Evolutionary conservation across 2,888 invertebrate species (phyloP).

Genomic region (Tetramorium bicarinatum): DNA sequence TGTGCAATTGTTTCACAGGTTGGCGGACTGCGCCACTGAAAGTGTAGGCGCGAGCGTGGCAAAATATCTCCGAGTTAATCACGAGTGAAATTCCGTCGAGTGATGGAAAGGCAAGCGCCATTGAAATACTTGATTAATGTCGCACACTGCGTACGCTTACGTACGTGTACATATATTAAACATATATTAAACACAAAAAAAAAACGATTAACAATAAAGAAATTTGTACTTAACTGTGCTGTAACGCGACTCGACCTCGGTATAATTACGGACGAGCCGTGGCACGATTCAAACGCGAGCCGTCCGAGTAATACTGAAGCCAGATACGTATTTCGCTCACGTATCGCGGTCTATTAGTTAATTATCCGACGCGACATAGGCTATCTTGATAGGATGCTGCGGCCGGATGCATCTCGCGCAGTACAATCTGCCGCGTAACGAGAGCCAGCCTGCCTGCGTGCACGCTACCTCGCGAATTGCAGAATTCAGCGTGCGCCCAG

Average conservation of each 20-base stretch:
- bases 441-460: conserved; percentile 36
- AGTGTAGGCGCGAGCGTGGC: conserved; percentile 1
- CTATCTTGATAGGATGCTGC: conserved; percentile 72
- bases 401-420: conserved; percentile 55
- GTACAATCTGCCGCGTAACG: conserved; percentile 71
- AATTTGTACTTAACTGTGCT: conserved; percentile 31
- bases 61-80: conserved; percentile 38
- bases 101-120: background rate
- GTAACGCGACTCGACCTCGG: conserved; percentile 24
- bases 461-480: conserved; percentile 40
- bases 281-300: conserved; percentile 70
- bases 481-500: conserved; percentile 39
- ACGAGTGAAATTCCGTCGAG: conserved; percentile 6
- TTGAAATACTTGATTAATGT: background rate
- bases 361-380: conserved; percentile 74
- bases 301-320: conserved; percentile 61
- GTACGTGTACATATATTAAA: background rate
- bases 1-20: conserved; percentile 20
- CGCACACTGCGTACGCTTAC: background rate
- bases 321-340: conserved; percentile 68
- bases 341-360: conserved; percentile 75
- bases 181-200: background rate
- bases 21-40: background rate
- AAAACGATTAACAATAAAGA: conserved; percentile 20
- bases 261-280: conserved; percentile 72